Evolutionary conservation across 2,113 vertebrate genomes (phyloP).

Genomic region (Barnardius zonarius): DNA sequence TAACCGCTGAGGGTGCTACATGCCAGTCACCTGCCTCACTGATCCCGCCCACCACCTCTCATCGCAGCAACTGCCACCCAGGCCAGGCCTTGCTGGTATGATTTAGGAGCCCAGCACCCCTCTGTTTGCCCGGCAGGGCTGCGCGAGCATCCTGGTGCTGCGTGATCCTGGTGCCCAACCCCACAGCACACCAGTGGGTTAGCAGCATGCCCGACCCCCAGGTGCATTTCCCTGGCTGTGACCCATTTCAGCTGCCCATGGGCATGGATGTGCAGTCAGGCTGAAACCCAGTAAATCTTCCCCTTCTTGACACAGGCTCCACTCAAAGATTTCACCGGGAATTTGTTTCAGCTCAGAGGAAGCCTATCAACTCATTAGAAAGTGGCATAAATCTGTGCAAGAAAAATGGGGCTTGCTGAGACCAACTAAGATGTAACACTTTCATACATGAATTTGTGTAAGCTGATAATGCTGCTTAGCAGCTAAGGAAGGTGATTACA

Average conservation of each 20-base stretch:
- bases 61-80: not conserved
- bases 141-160: not conserved
- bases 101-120: not conserved
- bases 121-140: not conserved
- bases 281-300: not conserved
- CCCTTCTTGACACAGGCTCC: not conserved
- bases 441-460: not conserved
- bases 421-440: not conserved
- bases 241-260: not conserved
- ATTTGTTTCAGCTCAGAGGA: not conserved
- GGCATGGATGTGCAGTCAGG: not conserved
- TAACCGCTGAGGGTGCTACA: rapidly evolving
- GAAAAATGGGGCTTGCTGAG: not conserved
- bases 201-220: rapidly evolving
- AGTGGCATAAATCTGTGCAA: not conserved
- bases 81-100: rapidly evolving
- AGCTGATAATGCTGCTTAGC: not conserved
- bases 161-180: not conserved
- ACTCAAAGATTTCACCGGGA: not conserved
- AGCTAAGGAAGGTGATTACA: not conserved
- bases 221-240: not conserved
- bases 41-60: rapidly evolving
- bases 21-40: rapidly evolving
- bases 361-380: not conserved
- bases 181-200: rapidly evolving